These are phyloP conservation scores for Numenius arquata DNA, from an alignment of 2,113 vertebrate genomes.

Conservation along the genomic window DNA sequence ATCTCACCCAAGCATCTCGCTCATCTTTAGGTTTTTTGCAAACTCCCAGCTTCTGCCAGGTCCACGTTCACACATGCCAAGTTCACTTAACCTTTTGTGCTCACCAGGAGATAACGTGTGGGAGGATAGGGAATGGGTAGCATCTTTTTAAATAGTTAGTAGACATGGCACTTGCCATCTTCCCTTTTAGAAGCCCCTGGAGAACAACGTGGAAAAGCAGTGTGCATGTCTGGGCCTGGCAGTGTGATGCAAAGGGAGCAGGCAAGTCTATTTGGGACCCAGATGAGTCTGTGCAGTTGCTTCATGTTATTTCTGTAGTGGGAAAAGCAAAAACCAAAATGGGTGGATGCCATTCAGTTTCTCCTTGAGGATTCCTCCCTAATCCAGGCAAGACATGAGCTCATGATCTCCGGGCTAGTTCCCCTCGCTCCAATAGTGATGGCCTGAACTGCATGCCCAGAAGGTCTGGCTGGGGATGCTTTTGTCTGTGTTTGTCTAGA, in stretches of 20 bases:
- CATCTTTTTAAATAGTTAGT: not conserved
- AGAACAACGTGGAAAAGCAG: not conserved
- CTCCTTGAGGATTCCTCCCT: not conserved
- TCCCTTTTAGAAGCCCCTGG: not conserved
- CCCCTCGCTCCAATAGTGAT: not conserved
- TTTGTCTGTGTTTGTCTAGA: not conserved
- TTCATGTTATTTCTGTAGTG: not conserved
- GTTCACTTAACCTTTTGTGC: not conserved
- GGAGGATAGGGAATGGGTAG: not conserved
- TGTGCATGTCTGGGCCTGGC: not conserved
- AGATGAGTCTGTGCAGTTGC: not conserved
- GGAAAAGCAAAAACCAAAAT: not conserved
- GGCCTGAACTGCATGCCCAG: not conserved
- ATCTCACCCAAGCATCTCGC: not conserved
- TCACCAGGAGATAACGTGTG: fast-evolving
- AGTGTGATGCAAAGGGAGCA: not conserved
- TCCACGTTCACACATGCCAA: not conserved
- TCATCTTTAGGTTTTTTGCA: not conserved
- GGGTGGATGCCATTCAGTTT: not conserved
- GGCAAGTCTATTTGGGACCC: not conserved
- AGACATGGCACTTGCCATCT: not conserved
- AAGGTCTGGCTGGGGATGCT: not conserved
- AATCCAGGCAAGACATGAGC: not conserved
- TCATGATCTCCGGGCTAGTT: not conserved
- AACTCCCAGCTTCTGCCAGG: not conserved